These are phyloP conservation scores for Emydocephalus ijimae DNA, from an alignment of 2,113 vertebrate genomes.

Conservation along the genomic window DNA sequence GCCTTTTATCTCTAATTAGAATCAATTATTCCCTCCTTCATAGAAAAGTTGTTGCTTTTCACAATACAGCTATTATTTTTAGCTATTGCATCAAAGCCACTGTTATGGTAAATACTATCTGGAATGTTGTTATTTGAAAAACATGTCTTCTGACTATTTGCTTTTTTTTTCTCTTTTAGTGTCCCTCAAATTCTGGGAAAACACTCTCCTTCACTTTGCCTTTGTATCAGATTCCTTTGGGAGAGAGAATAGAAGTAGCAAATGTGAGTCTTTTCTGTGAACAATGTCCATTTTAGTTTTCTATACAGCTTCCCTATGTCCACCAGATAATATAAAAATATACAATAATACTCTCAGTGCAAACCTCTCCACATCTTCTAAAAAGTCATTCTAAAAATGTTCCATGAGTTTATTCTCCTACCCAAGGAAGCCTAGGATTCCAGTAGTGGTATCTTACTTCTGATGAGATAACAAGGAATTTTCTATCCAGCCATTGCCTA, in stretches of 20 bases:
- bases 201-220: conserved; percentile 48
- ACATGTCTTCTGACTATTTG: background rate
- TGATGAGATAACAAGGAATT: background rate
- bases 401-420: background rate
- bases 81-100: background rate
- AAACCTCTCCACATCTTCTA: background rate
- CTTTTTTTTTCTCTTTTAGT: conserved; percentile 2
- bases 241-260: conserved; percentile 45
- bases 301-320: background rate
- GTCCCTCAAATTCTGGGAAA: background rate
- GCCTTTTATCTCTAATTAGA: background rate
- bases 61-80: background rate
- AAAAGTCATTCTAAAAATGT: background rate
- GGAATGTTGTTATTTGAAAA: background rate
- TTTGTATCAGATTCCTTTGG: conserved; percentile 46
- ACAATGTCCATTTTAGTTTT: background rate
- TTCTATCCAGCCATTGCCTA: background rate
- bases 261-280: conserved; percentile 48
- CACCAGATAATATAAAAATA: background rate
- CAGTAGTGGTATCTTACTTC: background rate
- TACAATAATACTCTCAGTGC: background rate
- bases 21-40: background rate
- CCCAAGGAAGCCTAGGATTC: background rate
- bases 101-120: background rate
- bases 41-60: background rate